Conservation (phyloP, 2,888 invertebrate species). For the Plebejus argus region DNA sequence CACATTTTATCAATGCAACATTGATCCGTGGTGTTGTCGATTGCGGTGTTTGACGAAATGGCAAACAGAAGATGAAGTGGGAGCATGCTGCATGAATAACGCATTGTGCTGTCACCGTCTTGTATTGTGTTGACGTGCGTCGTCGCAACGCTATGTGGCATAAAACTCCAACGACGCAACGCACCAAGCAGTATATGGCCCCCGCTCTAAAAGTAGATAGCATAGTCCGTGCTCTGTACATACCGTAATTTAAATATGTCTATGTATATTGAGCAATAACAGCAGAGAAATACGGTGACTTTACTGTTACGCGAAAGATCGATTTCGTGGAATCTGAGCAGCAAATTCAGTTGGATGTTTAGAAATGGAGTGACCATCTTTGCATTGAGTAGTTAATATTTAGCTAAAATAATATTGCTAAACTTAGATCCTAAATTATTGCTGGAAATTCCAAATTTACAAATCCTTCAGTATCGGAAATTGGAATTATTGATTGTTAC, state of each 20-base stretch:
- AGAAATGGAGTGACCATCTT: not conserved
- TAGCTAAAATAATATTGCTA: not conserved
- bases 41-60: too few species aligned
- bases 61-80: too few species aligned
- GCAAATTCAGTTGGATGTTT: not conserved
- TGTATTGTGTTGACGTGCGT: not conserved
- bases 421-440: not conserved
- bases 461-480: not conserved
- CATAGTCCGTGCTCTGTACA: slow-evolving; percentile 27
- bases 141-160: not conserved
- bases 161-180: not conserved
- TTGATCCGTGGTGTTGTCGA: too few species aligned
- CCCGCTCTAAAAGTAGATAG: slow-evolving; percentile 8
- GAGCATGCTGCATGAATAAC: too few species aligned
- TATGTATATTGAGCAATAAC: slow-evolving; percentile 11
- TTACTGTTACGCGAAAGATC: slow-evolving; percentile 10
- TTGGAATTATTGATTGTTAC: not conserved
- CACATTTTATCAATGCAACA: not conserved
- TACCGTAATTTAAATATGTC: slow-evolving; percentile 29
- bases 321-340: not conserved
- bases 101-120: not conserved
- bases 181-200: not conserved
- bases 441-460: not conserved
- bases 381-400: not conserved
- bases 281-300: slow-evolving; percentile 30